Evolutionary conservation across 2,888 invertebrate species (phyloP).

Genomic region (Lycia hirtaria): DNA sequence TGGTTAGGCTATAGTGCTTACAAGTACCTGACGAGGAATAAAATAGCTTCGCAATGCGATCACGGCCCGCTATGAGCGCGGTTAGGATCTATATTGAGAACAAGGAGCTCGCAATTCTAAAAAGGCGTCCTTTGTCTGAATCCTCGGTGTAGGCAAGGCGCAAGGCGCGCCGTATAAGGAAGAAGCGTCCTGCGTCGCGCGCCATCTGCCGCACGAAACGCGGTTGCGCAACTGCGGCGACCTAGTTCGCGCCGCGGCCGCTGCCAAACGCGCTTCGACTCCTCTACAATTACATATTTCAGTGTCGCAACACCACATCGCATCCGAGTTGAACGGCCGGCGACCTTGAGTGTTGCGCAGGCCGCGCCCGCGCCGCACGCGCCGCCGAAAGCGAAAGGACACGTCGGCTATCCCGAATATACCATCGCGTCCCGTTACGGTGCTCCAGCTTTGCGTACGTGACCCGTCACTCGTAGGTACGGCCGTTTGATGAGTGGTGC

Average conservation of each 20-base stretch:
- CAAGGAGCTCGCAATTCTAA: slow-evolving; percentile 40
- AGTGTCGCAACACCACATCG: slow-evolving; percentile 82
- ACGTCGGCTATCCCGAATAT: slow-evolving; percentile 64
- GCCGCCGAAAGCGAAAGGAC: slow-evolving; percentile 81
- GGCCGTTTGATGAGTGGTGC: slow-evolving; percentile 19
- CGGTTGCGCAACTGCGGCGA: slow-evolving; percentile 77
- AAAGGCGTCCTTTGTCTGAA: slow-evolving; percentile 52
- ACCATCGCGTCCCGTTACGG: slow-evolving; percentile 51
- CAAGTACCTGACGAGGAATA: slow-evolving; percentile 27
- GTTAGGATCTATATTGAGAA: slow-evolving; percentile 47
- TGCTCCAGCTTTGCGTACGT: slow-evolving; percentile 59
- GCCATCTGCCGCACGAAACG: slow-evolving; percentile 78
- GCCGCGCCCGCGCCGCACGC: slow-evolving; percentile 55
- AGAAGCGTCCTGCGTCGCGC: slow-evolving; percentile 68
- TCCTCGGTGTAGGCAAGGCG: slow-evolving; percentile 35
- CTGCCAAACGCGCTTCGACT: slow-evolving; percentile 82
- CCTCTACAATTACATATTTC: slow-evolving; percentile 84
- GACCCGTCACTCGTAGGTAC: slow-evolving; percentile 58
- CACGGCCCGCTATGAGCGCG: slow-evolving; percentile 45
- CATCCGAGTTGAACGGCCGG: slow-evolving; percentile 85
- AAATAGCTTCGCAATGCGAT: slow-evolving; percentile 49
- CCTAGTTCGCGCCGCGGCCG: slow-evolving; percentile 78
- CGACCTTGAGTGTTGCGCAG: slow-evolving; percentile 82
- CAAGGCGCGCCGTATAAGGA: slow-evolving; percentile 69
- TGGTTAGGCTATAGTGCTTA: slow-evolving; percentile 11